Evolutionary conservation across 2,113 vertebrate species (phyloP), one percentile per base, ranked within the genome.

Genomic region (Colossoma macropomum): DNA sequence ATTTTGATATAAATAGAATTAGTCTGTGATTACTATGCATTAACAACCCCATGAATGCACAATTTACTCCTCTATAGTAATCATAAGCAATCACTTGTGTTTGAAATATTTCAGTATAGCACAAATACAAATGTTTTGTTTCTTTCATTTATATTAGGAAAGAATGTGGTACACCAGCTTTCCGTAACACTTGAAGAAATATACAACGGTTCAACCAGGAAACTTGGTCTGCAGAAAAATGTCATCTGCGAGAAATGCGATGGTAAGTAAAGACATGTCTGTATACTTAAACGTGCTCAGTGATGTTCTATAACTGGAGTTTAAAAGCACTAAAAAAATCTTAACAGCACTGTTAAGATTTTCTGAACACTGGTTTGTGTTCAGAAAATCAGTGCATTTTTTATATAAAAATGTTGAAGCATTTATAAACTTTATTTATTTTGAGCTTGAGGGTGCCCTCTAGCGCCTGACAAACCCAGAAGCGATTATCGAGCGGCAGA

Each of bases 211-310:
- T 71, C 95, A 80, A 97, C 96, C 12, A 96, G 97, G 89, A 99
- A 98, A 87, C 91, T 99, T 72, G 97, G 95, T n/a, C 95, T 99
- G 80, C 97, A 98, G 87, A 99, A 98, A 91, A 99, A 97, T 30
- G 86, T 98, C 0, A 97, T 99, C 90, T 99, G 98, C 93, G 96
- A 95, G 71, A 98, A 97, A 91, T 99, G 98, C 89, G 97, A 98
- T 82, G 98, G 98, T 99, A 95, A 77, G 90, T 84, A 7, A 19
- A 8, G 15, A 79, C 62, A 23, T 19, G 17, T 21, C n/a, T 25
- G n/a, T 21, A 4, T 5, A 12, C 13, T 52, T 52, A 17, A 52
- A 52, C 13, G 50, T n/a, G n/a, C n/a, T n/a, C n/a, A n/a, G n/a
- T n/a, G 3, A 38, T 7, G 7, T 38, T 38, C 3, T 38, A n/a